phyloP scores from a whole-genome alignment of 2,888 invertebrate species.

The Tiphia femorata region DNA sequence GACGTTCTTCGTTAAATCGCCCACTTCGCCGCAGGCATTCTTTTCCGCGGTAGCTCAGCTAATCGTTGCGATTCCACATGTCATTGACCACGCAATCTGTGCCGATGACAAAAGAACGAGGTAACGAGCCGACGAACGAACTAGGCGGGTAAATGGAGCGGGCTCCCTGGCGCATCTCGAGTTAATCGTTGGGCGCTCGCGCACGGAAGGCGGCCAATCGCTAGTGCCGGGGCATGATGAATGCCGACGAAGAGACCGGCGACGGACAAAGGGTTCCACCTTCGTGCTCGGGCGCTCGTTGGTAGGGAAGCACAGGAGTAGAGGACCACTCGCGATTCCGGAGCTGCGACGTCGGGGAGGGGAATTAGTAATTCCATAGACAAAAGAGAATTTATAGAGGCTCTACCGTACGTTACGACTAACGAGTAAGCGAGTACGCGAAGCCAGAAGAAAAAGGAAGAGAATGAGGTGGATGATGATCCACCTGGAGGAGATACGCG shows the following conservation, averaged over 20 bases:
- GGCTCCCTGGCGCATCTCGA: too few relatives aligned
- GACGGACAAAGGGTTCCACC: constrained; percentile 26
- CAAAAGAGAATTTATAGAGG: constrained; percentile 44
- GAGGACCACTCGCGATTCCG: constrained; percentile 15
- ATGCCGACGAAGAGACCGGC: constrained; percentile 20
- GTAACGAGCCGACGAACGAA: too few relatives aligned
- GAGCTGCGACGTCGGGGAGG: too few relatives aligned
- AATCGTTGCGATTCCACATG: too few relatives aligned
- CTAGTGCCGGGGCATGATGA: constrained; percentile 17
- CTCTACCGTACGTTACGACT: constrained; percentile 5
- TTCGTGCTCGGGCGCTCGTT: constrained; percentile 16
- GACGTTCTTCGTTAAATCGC: too few relatives aligned
- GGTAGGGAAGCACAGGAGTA: background rate
- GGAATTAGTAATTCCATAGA: constrained; percentile 39
- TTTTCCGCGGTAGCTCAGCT: too few relatives aligned
- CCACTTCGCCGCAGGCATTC: too few relatives aligned
- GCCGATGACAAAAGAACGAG: too few relatives aligned
- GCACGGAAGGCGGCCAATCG: constrained; percentile 2
- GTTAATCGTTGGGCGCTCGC: too few relatives aligned
- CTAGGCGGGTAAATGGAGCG: too few relatives aligned
- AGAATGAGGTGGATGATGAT: background rate
- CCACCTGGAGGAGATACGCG: too few relatives aligned
- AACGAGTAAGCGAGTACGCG: background rate
- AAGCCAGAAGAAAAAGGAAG: background rate
- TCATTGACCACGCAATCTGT: too few relatives aligned